These are phyloP conservation scores for Carcina quercana DNA, from an alignment of 2,888 invertebrate genomes.

Conservation along the genomic window DNA sequence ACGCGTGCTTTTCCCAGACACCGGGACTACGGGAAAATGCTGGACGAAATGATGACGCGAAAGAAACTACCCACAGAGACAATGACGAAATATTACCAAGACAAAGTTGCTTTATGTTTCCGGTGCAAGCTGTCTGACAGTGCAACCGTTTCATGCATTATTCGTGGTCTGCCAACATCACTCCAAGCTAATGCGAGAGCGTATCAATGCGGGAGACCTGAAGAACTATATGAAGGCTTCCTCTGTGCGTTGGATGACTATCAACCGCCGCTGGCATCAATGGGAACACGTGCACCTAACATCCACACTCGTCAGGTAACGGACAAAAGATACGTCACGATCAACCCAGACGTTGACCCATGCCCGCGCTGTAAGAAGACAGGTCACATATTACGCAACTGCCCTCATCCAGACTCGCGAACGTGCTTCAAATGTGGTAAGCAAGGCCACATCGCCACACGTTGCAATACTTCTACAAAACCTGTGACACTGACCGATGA, in stretches of 20 bases:
- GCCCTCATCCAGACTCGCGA: slow-evolving; percentile 14
- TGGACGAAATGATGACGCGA: slow-evolving; percentile 21
- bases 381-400: slow-evolving; percentile 14
- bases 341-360: slow-evolving; percentile 6
- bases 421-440: slow-evolving; percentile 17
- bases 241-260: slow-evolving; percentile 21
- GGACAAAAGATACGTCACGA: background rate
- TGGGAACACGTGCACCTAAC: background rate
- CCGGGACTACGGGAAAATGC: slow-evolving; percentile 17
- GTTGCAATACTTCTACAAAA: slow-evolving; percentile 1
- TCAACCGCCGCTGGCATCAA: no score
- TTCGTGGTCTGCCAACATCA: slow-evolving; percentile 18
- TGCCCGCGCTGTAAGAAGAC: slow-evolving; percentile 16
- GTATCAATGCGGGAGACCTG: slow-evolving; percentile 20
- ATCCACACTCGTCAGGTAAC: background rate
- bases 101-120: slow-evolving; percentile 24
- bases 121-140: slow-evolving; percentile 20
- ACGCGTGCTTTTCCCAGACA: slow-evolving; percentile 21
- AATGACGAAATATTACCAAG: slow-evolving; percentile 28
- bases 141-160: slow-evolving; percentile 20
- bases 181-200: slow-evolving; percentile 22
- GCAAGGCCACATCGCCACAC: slow-evolving; percentile 16
- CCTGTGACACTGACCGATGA: background rate
- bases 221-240: slow-evolving; percentile 19
- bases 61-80: slow-evolving; percentile 17